Conservation (phyloP, 2,888 invertebrate genomes). For the Sarcophaga caerulescens region DNA sequence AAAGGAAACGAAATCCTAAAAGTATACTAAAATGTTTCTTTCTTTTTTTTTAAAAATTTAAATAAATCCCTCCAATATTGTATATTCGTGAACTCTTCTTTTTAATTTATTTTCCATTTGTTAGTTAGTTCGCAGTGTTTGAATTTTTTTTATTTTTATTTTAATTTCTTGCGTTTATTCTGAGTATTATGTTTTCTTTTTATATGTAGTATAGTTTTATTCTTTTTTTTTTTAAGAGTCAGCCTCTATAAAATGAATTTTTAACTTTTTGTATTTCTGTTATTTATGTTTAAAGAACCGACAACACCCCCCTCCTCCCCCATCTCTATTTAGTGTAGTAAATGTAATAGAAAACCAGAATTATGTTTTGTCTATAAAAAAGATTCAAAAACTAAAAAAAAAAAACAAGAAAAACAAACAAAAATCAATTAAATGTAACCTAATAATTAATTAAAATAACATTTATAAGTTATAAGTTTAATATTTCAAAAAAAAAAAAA, state of each 20-base stretch:
- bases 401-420: not conserved
- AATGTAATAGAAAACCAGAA: slow-evolving; percentile 19
- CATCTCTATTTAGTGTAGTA: slow-evolving; percentile 3
- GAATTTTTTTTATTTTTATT: slow-evolving; percentile 6
- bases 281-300: not conserved
- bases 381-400: slow-evolving; percentile 9
- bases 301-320: not conserved
- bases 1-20: slow-evolving; percentile 7
- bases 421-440: not conserved
- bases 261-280: not conserved
- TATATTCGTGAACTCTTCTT: slow-evolving; percentile 17
- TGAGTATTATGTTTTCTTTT: not conserved
- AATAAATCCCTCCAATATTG: slow-evolving; percentile 30
- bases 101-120: slow-evolving; percentile 29
- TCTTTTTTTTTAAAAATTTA: slow-evolving; percentile 16
- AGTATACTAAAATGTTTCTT: slow-evolving; percentile 41
- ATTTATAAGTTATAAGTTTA: not conserved
- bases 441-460: not conserved
- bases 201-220: not conserved
- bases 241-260: no score
- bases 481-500: not conserved
- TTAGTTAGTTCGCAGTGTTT: slow-evolving; percentile 3
- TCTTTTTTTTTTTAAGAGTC: not conserved
- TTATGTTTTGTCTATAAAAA: slow-evolving; percentile 10
- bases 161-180: not conserved